Conservation (phyloP, 1,140 invertebrate species). For the Rhyacophila brunnea region DNA sequence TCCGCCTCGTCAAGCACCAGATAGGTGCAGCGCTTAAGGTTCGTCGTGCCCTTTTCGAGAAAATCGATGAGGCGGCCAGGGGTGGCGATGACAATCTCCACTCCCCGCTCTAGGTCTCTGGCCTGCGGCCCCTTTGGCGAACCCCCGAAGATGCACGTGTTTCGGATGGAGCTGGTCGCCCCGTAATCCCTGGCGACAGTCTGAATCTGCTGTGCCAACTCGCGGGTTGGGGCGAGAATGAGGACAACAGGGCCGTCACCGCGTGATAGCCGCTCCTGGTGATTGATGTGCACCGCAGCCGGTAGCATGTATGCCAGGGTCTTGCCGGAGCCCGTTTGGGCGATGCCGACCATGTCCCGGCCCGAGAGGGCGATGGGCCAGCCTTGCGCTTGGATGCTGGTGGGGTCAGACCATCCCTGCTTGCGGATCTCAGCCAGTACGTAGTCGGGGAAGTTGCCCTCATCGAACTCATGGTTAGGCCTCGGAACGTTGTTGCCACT, state of each 20-base stretch:
- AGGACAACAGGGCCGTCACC: constrained; percentile 92
- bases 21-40: constrained; percentile 88
- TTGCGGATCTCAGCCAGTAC: constrained; percentile 78
- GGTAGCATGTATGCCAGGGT: constrained; percentile 84
- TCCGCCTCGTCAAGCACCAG: constrained; percentile 95
- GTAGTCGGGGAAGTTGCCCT: constrained; percentile 84
- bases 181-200: constrained; percentile 92
- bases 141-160: constrained; percentile 96
- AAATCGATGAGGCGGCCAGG: constrained; percentile 97
- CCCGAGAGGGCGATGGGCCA: constrained; percentile 93
- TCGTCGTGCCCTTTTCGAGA: constrained; percentile 88
- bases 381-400: constrained; percentile 83
- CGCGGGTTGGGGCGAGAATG: constrained; percentile 92
- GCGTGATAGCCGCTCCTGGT: constrained; percentile 65
- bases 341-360: constrained; percentile 91
- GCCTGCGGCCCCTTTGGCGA: constrained; percentile 93
- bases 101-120: constrained; percentile 86
- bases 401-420: constrained; percentile 81
- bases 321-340: constrained; percentile 92
- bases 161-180: constrained; percentile 74
- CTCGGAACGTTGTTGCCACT: constrained; percentile 79
- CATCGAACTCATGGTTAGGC: constrained; percentile 85
- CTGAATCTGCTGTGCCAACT: constrained; percentile 97
- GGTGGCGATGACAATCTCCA: constrained; percentile 93
- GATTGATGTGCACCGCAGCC: constrained; percentile 73